Base-by-base conservation (phyloP, 2,113 vertebrate species). In the Salvator merianae region DNA sequence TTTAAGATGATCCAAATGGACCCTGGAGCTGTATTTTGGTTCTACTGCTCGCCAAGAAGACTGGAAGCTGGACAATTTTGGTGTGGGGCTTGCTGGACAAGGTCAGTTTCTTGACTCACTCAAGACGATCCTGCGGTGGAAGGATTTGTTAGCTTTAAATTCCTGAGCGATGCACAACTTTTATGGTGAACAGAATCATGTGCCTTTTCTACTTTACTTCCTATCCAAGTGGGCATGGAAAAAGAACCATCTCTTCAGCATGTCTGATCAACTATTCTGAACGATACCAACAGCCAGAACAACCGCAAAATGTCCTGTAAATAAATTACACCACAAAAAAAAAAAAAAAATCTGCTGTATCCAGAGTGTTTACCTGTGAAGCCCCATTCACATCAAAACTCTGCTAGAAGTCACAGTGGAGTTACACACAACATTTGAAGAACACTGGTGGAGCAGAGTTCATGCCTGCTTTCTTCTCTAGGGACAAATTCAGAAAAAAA, bases 201-300 rank as follows among this genome's bases (percentile, higher is more conserved):
- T 97, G 96, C 96, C 96, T 97, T 97, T 94, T 96, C 93, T 90
- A 91, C 47, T 86, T 92, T 92, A 92, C 90, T 94, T 95, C 90
- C 6, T 92, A 90, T 89, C 90, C 86, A 77, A 94, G 86, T 86
- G 71, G 68, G 94, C 87, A 83, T 62, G 68, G 90, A 89, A 89
- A 86, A 86, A 40, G 92, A 16, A 59, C 87, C 80, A 20, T 87
- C 81, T 90, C 94, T 85, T 95, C 92, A 93, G 96, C 96, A 96
- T 95, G 96, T 93, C 89, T 92, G 91, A 91, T 90, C 92, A 90
- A 1, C 90, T 92, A 86, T 93, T 90, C 82, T 85, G 65, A 94
- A 92, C 55, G 84, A 83, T 69, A 34, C n/a, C 79, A 76, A 43
- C 50, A 20, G 32, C 10, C 2, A 50, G n/a, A 38, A 8, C 26